Evolutionary conservation across 2,113 vertebrate species (phyloP).

Genomic region (Muntiacus muntjak): DNA sequence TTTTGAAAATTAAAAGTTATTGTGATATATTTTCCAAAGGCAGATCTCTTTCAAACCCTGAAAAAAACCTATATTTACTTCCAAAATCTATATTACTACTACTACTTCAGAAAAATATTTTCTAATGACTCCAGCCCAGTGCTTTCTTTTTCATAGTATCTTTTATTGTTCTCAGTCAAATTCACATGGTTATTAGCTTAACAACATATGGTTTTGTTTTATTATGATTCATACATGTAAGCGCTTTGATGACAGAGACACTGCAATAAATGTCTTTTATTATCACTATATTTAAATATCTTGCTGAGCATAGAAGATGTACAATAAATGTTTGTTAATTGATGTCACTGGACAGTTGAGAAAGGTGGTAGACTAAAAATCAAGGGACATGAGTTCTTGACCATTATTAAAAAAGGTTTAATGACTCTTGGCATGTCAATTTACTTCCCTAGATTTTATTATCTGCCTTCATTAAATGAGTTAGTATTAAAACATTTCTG

Average conservation of each 20-base stretch:
- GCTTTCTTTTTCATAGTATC: neutral
- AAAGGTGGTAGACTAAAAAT: neutral
- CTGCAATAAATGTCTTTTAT: neutral
- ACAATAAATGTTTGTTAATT: constrained; percentile 34
- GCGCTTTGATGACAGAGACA: neutral
- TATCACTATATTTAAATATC: constrained; percentile 13
- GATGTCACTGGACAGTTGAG: constrained; percentile 11
- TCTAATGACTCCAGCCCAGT: neutral
- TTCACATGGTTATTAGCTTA: neutral
- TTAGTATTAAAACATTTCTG: constrained; percentile 47
- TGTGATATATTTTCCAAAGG: neutral
- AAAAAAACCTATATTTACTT: neutral
- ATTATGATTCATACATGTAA: neutral
- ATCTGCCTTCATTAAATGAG: constrained; percentile 41
- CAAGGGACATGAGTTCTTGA: constrained; percentile 13
- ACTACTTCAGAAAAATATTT: neutral
- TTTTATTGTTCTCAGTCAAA: neutral
- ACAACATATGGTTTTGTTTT: neutral
- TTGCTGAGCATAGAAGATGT: neutral
- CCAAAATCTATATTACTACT: neutral
- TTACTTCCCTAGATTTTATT: constrained; percentile 43
- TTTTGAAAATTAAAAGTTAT: constrained; percentile 17
- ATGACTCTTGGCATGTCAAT: neutral
- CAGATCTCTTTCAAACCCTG: neutral
- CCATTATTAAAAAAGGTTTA: neutral